Percentiles rank a stretch among this genome's conserved stretches.
These are phyloP conservation scores for Phortica magna DNA, from an alignment of 2,888 invertebrate species.

Conservation along the genomic window DNA sequence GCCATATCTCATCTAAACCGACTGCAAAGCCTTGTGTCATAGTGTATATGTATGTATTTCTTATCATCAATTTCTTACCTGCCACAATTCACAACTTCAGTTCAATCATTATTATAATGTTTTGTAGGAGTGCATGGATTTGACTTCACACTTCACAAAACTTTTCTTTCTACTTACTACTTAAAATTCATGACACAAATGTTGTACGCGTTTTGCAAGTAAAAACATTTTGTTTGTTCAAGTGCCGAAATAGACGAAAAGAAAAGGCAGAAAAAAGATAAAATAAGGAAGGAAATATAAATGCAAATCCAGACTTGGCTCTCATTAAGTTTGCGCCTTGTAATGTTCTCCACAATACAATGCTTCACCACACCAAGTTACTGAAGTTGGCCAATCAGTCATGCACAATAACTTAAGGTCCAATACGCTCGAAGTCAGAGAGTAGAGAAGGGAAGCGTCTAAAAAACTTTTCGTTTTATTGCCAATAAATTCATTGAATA, in stretches of 20 bases:
- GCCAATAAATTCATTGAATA: constrained; percentile 45
- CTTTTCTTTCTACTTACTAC: constrained; percentile 43
- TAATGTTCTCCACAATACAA: too few species aligned
- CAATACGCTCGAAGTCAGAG: neutral
- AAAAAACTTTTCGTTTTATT: constrained; percentile 65
- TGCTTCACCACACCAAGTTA: neutral
- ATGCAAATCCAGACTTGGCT: neutral
- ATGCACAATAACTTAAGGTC: neutral
- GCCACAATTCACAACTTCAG: constrained; percentile 15
- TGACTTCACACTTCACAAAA: too few species aligned
- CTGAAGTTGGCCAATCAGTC: constrained; percentile 56
- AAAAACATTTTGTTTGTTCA: constrained; percentile 46
- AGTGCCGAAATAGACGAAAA: constrained; percentile 40
- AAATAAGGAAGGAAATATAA: constrained; percentile 32
- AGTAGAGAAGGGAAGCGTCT: neutral
- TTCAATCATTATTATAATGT: constrained; percentile 3
- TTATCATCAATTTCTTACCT: neutral
- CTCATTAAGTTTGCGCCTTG: neutral
- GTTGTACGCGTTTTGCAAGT: constrained; percentile 64
- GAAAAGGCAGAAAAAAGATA: constrained; percentile 23
- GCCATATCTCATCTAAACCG: too few species aligned
- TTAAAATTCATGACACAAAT: constrained; percentile 67
- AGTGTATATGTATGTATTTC: neutral
- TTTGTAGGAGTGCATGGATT: too few species aligned
- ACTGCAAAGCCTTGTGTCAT: too few species aligned